These are phyloP conservation scores for Diachasmimorpha longicaudata DNA, from an alignment of 1,140 invertebrate species.

Conservation along the genomic window DNA sequence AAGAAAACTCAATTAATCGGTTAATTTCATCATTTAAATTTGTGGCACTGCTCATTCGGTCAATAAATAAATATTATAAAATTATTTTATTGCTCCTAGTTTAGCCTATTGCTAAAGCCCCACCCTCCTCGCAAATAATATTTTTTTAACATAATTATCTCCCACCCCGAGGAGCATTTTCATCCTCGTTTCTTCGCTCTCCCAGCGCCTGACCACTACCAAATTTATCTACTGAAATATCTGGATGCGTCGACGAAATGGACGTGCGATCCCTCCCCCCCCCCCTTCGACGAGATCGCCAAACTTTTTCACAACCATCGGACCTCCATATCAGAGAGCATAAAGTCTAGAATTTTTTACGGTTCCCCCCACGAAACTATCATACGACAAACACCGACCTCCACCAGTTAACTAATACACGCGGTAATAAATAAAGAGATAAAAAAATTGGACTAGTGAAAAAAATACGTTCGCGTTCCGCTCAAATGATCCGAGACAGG, in stretches of 20 bases:
- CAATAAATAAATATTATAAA: too few species aligned
- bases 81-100: too few species aligned
- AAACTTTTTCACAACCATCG: not conserved
- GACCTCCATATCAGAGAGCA: not conserved
- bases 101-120: too few species aligned
- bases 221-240: slow-evolving; percentile 2
- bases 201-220: not conserved
- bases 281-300: not conserved
- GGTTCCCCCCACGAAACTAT: not conserved
- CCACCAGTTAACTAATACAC: not conserved
- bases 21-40: too few species aligned
- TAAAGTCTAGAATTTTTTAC: not conserved
- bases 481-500: not conserved
- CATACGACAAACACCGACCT: not conserved
- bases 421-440: not conserved
- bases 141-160: too few species aligned
- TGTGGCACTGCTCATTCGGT: too few species aligned
- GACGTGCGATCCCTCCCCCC: not conserved
- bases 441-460: not conserved
- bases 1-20: too few species aligned
- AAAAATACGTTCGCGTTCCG: not conserved
- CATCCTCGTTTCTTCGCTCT: not conserved
- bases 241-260: not conserved
- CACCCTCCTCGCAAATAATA: too few species aligned
- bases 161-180: too few species aligned